phyloP scores from a whole-genome alignment of 2,113 vertebrate species.

The Ictalurus punctatus region DNA sequence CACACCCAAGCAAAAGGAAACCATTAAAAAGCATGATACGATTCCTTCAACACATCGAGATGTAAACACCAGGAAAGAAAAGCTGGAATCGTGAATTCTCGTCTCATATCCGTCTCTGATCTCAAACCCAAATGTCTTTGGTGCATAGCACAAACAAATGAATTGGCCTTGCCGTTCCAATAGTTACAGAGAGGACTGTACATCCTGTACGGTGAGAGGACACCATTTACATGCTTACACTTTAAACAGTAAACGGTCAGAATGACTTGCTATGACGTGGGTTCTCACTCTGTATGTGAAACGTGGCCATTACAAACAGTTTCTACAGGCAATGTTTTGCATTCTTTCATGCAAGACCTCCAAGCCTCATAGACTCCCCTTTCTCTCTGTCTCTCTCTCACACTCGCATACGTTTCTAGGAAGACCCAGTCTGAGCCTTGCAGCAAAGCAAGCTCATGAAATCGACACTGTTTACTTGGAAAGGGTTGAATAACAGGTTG shows the following conservation, averaged over 20 bases:
- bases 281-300: neutral
- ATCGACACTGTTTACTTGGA: constrained; percentile 1
- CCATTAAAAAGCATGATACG: no score
- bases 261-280: neutral
- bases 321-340: constrained; percentile 4
- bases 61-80: no score
- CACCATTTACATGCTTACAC: neutral
- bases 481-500: neutral
- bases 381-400: neutral
- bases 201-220: neutral
- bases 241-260: neutral
- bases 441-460: neutral
- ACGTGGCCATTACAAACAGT: neutral
- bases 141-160: no score
- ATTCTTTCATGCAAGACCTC: constrained; percentile 14
- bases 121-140: no score
- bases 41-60: no score
- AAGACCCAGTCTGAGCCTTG: neutral
- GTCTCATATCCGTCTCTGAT: no score
- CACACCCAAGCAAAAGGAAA: no score
- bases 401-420: neutral
- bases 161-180: no score
- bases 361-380: neutral
- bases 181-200: neutral
- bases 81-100: no score